These are phyloP conservation scores for Hycleus cichorii DNA, from an alignment of 1,140 invertebrate species.

Conservation along the genomic window DNA sequence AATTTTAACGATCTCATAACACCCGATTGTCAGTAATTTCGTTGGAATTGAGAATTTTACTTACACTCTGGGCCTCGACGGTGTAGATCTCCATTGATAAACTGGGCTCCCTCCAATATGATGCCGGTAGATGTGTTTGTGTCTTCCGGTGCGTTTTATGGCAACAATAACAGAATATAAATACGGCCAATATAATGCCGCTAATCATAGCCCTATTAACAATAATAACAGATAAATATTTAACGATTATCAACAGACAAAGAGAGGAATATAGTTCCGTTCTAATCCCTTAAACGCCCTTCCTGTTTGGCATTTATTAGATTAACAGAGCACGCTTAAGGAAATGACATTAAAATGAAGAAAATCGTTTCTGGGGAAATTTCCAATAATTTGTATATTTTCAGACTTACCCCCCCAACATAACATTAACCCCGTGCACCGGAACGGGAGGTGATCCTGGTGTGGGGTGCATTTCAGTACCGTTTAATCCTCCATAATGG, in stretches of 20 bases:
- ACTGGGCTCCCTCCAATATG: slow-evolving; percentile 52
- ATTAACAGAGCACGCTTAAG: neutral
- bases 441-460: slow-evolving; percentile 39
- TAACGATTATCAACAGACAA: no score
- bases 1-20: no score
- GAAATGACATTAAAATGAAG: neutral
- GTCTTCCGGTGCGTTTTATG: slow-evolving; percentile 55
- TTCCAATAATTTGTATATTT: neutral
- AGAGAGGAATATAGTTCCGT: no score
- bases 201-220: slow-evolving; percentile 54
- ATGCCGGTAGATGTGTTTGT: slow-evolving; percentile 49
- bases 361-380: neutral
- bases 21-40: no score
- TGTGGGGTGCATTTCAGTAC: slow-evolving; percentile 35
- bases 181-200: slow-evolving; percentile 52
- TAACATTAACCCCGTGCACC: slow-evolving; percentile 54
- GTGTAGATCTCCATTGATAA: slow-evolving; percentile 58
- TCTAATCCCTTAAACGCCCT: no score
- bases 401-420: slow-evolving; percentile 52
- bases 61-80: slow-evolving; percentile 52
- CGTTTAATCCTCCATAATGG: slow-evolving; percentile 34
- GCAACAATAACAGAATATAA: slow-evolving; percentile 58
- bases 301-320: no score
- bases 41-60: slow-evolving; percentile 10
- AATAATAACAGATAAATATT: neutral